Conservation (phyloP, 1,140 invertebrate genomes). For the Pseudomyrmex flavicornis region DNA sequence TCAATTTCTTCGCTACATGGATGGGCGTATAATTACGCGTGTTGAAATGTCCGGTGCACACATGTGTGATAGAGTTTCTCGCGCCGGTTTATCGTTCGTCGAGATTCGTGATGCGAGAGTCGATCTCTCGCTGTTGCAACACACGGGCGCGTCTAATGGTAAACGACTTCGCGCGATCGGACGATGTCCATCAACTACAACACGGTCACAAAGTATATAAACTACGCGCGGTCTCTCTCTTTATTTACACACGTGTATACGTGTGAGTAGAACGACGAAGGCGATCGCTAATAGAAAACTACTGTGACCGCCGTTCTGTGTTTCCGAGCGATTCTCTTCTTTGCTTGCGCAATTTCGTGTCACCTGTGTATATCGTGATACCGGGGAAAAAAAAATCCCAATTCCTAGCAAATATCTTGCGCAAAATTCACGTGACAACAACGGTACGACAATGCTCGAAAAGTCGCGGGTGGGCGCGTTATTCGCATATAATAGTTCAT, state of each 20-base stretch:
- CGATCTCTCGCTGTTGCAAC: conserved; percentile 6
- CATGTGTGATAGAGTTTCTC: too few species aligned
- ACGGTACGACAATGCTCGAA: too few species aligned
- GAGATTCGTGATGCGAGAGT: neutral
- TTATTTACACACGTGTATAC: neutral
- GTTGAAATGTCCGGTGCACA: too few species aligned
- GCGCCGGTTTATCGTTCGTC: neutral
- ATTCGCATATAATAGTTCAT: too few species aligned
- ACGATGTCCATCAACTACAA: conserved; percentile 29
- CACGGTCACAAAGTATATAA: neutral
- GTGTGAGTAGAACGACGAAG: neutral
- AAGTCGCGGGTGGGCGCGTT: too few species aligned
- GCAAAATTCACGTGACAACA: too few species aligned
- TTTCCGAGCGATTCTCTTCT: neutral
- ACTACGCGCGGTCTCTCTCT: neutral
- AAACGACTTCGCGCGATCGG: conserved; percentile 3
- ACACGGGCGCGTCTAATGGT: conserved; percentile 14
- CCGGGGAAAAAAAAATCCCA: too few species aligned
- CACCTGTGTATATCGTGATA: too few species aligned
- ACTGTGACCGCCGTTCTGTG: neutral
- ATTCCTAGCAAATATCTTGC: too few species aligned
- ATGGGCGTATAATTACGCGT: too few species aligned
- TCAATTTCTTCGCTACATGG: too few species aligned
- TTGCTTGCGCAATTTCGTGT: neutral
- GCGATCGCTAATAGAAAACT: conserved; percentile 25